A percentile compares a stretch with the other conserved stretches of the same genome.
Conservation (phyloP, 64 coral and sea anemone species). For the Pocillopora verrucosa region DNA sequence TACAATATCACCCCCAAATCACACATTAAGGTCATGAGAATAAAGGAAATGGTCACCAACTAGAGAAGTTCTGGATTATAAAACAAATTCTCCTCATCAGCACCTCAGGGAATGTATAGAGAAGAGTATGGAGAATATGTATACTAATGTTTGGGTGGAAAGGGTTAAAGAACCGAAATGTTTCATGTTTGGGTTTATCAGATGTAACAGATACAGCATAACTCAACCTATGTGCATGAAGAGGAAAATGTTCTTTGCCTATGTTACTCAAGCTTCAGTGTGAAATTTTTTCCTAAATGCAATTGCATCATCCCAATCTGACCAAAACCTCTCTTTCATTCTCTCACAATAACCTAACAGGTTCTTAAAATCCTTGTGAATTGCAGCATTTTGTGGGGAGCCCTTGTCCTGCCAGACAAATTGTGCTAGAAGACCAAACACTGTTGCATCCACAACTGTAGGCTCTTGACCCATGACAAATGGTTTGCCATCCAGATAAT, state of each 20-base stretch:
- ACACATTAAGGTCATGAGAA: too few relatives aligned
- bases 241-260: background rate
- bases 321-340: conserved; percentile 66
- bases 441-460: conserved; percentile 62
- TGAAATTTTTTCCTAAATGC: conserved; percentile 26
- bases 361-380: conserved; percentile 66
- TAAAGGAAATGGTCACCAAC: too few relatives aligned
- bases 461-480: conserved; percentile 74
- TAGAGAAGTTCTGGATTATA: too few relatives aligned
- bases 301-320: conserved; percentile 64
- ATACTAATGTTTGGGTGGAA: too few relatives aligned
- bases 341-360: conserved; percentile 61
- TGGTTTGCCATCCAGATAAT: conserved; percentile 35
- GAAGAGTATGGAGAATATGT: too few relatives aligned
- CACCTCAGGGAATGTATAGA: too few relatives aligned
- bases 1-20: too few relatives aligned
- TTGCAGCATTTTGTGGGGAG: conserved; percentile 42
- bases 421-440: conserved; percentile 69
- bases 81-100: too few relatives aligned
- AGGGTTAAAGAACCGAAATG: too few relatives aligned
- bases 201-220: background rate
- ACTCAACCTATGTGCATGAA: background rate
- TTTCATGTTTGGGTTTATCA: too few relatives aligned
- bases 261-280: background rate
- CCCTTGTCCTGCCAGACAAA: conserved; percentile 71